Evolutionary conservation across 1,140 invertebrate species (phyloP).

Genomic region (Bombus vancouverensis): DNA sequence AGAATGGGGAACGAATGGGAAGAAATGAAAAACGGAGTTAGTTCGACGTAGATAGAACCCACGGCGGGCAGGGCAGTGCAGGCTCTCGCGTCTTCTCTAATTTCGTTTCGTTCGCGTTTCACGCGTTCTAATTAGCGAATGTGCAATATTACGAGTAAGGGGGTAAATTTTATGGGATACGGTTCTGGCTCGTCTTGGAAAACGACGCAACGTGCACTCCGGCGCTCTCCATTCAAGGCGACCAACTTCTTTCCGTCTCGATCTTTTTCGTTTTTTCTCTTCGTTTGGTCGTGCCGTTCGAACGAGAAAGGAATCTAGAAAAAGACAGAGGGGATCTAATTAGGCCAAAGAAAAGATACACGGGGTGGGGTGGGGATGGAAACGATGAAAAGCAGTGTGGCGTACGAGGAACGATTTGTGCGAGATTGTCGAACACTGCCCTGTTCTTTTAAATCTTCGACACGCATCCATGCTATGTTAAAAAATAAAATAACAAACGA

Average conservation of each 20-base stretch:
- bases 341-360: slow-evolving; percentile 37
- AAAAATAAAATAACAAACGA: slow-evolving; percentile 42
- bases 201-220: neutral
- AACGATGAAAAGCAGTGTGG: neutral
- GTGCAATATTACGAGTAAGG: slow-evolving; percentile 70
- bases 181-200: neutral
- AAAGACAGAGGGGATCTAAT: slow-evolving; percentile 10
- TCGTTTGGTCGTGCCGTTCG: slow-evolving; percentile 16
- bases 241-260: slow-evolving; percentile 9
- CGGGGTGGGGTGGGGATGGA: neutral
- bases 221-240: neutral
- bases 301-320: neutral
- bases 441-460: slow-evolving; percentile 57
- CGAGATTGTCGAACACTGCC: slow-evolving; percentile 59
- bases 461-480: slow-evolving; percentile 53
- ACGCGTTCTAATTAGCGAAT: slow-evolving; percentile 60
- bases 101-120: slow-evolving; percentile 33
- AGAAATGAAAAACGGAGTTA: neutral
- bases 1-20: slow-evolving; percentile 44
- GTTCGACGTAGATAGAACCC: slow-evolving; percentile 52
- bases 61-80: slow-evolving; percentile 58
- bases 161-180: slow-evolving; percentile 9
- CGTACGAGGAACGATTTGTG: neutral
- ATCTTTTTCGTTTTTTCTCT: slow-evolving; percentile 4
- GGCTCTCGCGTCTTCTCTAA: slow-evolving; percentile 16